Evolutionary conservation across 2,797 vertebrate species (phyloP).

Genomic region (Sebastes oblongus): DNA sequence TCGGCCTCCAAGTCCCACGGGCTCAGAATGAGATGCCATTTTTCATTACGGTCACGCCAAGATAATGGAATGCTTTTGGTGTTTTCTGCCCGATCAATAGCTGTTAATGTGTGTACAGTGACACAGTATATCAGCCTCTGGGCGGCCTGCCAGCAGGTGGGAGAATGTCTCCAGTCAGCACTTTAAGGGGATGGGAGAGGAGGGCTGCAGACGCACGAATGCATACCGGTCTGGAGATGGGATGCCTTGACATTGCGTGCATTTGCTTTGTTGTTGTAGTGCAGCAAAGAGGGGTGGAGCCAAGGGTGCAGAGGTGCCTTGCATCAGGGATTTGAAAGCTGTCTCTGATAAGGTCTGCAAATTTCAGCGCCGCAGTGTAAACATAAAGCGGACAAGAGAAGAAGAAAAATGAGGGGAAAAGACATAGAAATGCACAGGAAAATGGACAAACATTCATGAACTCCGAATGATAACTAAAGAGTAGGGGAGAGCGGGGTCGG

Average conservation of each 20-base stretch:
- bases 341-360: conserved; percentile 13
- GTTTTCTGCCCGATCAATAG: conserved; percentile 71
- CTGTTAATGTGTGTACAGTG: conserved; percentile 71
- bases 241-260: conserved; percentile 10
- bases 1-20: conserved; percentile 4
- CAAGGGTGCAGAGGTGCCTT: neutral
- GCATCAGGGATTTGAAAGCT: conserved; percentile 14
- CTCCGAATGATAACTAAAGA: neutral
- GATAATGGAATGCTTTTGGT: conserved; percentile 72
- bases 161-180: conserved; percentile 70
- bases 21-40: conserved; percentile 26
- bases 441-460: neutral
- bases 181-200: conserved; percentile 27
- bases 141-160: conserved; percentile 60
- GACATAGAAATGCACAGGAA: neutral
- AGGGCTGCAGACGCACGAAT: neutral
- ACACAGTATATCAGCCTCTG: conserved; percentile 68
- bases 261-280: conserved; percentile 27
- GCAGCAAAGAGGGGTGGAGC: conserved; percentile 42
- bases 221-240: conserved; percentile 11
- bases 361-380: conserved; percentile 8
- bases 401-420: neutral
- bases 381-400: neutral
- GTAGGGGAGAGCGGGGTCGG: too few species aligned
- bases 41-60: conserved; percentile 54